These are phyloP conservation scores for Drosophila ambigua DNA, from an alignment of 1,140 invertebrate species.

Conservation along the genomic window DNA sequence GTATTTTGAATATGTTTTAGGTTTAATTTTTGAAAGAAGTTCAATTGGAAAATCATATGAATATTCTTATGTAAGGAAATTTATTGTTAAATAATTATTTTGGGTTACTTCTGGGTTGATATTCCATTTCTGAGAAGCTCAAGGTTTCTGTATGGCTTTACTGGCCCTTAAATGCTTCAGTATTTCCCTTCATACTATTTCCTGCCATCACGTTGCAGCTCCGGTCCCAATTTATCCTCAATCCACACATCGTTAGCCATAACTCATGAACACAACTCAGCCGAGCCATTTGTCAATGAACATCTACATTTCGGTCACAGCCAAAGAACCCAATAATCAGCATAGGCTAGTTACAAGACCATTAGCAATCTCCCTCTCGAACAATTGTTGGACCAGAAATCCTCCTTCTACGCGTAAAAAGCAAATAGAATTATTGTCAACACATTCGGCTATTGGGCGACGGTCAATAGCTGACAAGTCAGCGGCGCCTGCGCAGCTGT, in stretches of 20 bases:
- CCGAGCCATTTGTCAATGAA: constrained; percentile 31
- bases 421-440: constrained; percentile 78
- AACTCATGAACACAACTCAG: constrained; percentile 8
- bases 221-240: not conserved
- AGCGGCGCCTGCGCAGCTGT: constrained; percentile 76
- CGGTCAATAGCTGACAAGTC: constrained; percentile 45
- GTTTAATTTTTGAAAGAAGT: too few species aligned
- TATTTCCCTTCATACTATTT: too few species aligned
- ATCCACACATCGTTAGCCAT: constrained; percentile 4
- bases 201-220: too few species aligned
- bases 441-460: constrained; percentile 50
- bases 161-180: too few species aligned
- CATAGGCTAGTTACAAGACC: constrained; percentile 44
- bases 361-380: constrained; percentile 28
- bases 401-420: constrained; percentile 63
- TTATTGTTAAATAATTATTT: too few species aligned
- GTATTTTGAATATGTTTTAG: too few species aligned
- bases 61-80: too few species aligned
- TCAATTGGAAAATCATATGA: too few species aligned
- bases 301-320: constrained; percentile 22
- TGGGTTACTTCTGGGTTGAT: too few species aligned
- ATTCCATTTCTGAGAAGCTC: too few species aligned
- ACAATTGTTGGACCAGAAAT: constrained; percentile 68
- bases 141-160: too few species aligned
- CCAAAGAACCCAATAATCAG: constrained; percentile 23